Evolutionary conservation across 1,140 invertebrate genomes (phyloP), one percentile per base, ranked within the genome.

Genomic region (Tenebrio molitor): DNA sequence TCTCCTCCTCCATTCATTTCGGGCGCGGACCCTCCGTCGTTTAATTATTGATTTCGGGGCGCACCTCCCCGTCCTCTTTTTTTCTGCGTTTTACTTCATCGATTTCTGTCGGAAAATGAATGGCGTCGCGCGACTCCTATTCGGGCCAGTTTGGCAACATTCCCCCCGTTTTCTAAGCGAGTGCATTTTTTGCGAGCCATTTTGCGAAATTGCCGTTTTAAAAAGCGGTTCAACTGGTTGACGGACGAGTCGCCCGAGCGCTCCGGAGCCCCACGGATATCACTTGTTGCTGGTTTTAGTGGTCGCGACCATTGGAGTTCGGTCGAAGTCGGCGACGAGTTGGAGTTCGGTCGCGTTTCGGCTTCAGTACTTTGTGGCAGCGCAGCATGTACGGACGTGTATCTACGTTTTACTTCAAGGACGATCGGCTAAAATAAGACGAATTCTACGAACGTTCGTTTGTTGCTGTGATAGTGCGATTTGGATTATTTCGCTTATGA

Each of bases 231-330:
- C 25, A 74, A 74, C 73, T 65, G 69, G 73, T 74, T 74, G 10
- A 8, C 63, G 17, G 36, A 17, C 36, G 33, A 42, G 29, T 50
- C 16, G 42, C 17, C 71, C 7, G 21, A 5, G 17, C 21, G 25
- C 29, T 67, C 63, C 71, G 44, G 70, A 72, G 34, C 70, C 58
- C 70, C 70, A 72, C 44, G 46, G 62, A 73, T 74, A 76, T 76
- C 75, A 76, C 75, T 76, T 76, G 75, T 76, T 76, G 75, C 75
- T 74, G 53, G 62, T 62, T 50, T 70, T 34, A 14, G 44, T 53
- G 44, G 21, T 67, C 25, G 71, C 69, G 39, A 50, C 44, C 29
- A 21, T 10, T 36, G n/a, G 46, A 33, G 68, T 53, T 76, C 71
- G 69, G 71, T 44, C 67, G 64, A 21, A 29, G 41, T 71, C 69